These are phyloP conservation scores for Philereme transversata DNA, from an alignment of 2,888 invertebrate species.

Conservation along the genomic window DNA sequence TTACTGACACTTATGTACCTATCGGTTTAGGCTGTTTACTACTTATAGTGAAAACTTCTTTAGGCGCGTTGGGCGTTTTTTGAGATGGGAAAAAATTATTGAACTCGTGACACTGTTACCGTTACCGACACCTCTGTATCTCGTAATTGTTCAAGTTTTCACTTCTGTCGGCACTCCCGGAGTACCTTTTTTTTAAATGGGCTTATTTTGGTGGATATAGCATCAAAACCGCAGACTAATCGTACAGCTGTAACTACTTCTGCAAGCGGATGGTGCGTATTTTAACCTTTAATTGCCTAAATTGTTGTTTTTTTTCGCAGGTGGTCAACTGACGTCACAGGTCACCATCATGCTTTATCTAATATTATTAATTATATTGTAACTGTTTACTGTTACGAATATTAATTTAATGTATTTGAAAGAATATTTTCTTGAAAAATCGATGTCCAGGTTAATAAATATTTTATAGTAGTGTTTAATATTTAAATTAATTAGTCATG, in stretches of 20 bases:
- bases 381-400: constrained; percentile 32
- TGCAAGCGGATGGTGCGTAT: neutral
- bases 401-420: constrained; percentile 9
- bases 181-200: no score
- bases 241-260: neutral
- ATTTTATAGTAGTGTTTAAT: constrained; percentile 4
- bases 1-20: no score
- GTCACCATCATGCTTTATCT: constrained; percentile 36
- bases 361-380: constrained; percentile 33
- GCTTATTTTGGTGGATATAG: no score
- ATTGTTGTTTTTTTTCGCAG: constrained; percentile 42
- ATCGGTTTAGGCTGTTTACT: no score
- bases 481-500: neutral
- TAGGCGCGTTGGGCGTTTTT: no score
- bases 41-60: no score
- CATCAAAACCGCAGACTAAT: no score
- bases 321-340: constrained; percentile 35
- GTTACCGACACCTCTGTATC: no score
- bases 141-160: no score
- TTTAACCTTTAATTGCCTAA: neutral
- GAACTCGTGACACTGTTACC: no score
- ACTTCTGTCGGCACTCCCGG: no score
- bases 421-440: constrained; percentile 32
- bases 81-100: no score
- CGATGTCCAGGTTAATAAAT: constrained; percentile 24